These are phyloP conservation scores for Numenius phaeopus DNA, from an alignment of 2,797 vertebrate species.

Conservation along the genomic window DNA sequence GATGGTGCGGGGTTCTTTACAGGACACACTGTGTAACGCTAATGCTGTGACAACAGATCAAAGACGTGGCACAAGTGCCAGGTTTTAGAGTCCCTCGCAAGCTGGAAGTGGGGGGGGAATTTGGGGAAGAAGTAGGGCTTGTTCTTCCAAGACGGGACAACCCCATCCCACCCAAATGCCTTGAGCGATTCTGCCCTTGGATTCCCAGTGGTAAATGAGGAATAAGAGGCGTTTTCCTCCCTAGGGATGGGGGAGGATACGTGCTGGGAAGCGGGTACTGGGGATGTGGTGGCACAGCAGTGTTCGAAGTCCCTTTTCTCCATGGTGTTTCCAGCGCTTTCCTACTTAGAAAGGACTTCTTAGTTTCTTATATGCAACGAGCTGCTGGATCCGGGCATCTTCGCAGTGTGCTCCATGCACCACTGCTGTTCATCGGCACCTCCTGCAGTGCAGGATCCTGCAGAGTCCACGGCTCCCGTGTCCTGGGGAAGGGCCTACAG, in stretches of 20 bases:
- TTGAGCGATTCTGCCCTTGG: not conserved
- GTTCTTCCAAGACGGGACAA: not conserved
- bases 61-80: not conserved
- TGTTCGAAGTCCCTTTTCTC: not conserved
- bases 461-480: too few species aligned
- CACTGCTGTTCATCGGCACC: not conserved
- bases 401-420: not conserved
- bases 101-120: not conserved
- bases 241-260: not conserved
- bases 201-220: not conserved
- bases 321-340: rapidly evolving
- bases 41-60: not conserved
- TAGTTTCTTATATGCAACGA: rapidly evolving
- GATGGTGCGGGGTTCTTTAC: not conserved
- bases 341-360: not conserved
- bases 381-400: not conserved
- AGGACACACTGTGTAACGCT: not conserved
- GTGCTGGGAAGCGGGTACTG: not conserved
- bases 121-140: not conserved
- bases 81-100: not conserved
- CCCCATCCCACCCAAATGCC: not conserved
- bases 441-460: not conserved
- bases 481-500: not conserved
- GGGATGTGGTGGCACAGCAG: not conserved
- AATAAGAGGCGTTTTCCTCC: not conserved